These are phyloP conservation scores for Disparrhopalites patrizii DNA, from an alignment of 2,888 invertebrate species.

Conservation along the genomic window DNA sequence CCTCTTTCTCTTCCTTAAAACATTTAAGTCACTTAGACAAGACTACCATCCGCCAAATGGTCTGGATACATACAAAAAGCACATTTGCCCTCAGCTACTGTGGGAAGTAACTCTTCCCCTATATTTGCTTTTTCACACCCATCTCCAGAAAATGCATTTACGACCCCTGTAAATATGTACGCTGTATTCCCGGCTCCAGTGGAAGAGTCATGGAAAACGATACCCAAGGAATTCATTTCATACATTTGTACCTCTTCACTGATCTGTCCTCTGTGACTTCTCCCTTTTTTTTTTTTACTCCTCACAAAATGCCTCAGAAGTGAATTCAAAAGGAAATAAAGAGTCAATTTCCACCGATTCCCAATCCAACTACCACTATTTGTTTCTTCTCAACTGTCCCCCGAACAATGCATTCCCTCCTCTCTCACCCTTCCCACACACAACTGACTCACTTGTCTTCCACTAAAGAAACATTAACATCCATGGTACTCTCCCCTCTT, in stretches of 20 bases:
- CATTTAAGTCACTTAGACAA: too few relatives aligned
- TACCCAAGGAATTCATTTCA: slow-evolving; percentile 23
- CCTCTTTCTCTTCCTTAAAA: background rate
- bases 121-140: background rate
- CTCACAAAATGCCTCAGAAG: slow-evolving; percentile 14
- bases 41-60: too few relatives aligned
- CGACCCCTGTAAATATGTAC: too few relatives aligned
- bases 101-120: too few relatives aligned
- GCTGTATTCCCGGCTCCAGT: slow-evolving; percentile 19
- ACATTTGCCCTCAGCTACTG: background rate
- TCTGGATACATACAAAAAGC: background rate
- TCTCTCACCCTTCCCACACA: background rate
- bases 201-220: slow-evolving; percentile 18
- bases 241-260: slow-evolving; percentile 12
- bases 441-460: too few relatives aligned
- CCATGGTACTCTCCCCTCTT: too few relatives aligned
- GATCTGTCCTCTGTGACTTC: slow-evolving; percentile 13
- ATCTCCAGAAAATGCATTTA: slow-evolving; percentile 21
- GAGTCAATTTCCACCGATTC: slow-evolving; percentile 26
- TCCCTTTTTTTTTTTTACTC: too few relatives aligned
- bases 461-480: too few relatives aligned
- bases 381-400: slow-evolving; percentile 6
- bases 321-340: slow-evolving; percentile 22
- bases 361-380: slow-evolving; percentile 25
- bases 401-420: background rate